phyloP scores from a whole-genome alignment of 2,797 vertebrate genomes.

The Sebastes oblongus region DNA sequence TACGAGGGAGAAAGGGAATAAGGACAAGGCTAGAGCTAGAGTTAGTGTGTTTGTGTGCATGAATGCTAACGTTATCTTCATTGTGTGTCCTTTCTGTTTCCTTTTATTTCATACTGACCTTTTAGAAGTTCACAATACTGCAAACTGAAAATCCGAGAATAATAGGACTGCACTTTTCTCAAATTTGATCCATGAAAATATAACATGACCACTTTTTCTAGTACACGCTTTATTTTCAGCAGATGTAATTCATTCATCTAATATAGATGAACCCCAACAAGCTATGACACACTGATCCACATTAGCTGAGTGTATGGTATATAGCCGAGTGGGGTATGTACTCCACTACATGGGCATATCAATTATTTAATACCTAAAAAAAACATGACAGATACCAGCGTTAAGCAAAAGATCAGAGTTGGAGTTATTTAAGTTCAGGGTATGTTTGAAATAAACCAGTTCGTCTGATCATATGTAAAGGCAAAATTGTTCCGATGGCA shows the following conservation, averaged over 20 bases:
- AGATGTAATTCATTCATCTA: neutral
- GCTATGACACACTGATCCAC: neutral
- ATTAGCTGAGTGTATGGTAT: neutral
- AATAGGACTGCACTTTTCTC: neutral
- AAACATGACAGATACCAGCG: neutral
- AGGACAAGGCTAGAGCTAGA: no score
- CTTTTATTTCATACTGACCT: neutral
- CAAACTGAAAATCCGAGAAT: neutral
- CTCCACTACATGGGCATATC: neutral
- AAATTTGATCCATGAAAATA: neutral
- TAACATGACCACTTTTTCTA: neutral
- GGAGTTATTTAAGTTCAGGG: no score
- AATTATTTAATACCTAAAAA: conserved; percentile 8
- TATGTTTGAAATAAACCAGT: no score
- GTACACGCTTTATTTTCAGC: neutral
- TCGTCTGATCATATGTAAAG: no score
- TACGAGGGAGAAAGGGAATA: neutral
- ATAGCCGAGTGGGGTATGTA: neutral
- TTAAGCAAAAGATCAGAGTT: neutral
- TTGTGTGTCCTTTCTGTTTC: neutral
- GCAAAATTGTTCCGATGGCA: no score
- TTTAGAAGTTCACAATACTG: neutral
- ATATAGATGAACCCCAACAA: neutral
- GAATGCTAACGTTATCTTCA: neutral
- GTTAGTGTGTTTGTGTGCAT: neutral